Evolutionary conservation across 2,797 vertebrate species (phyloP).

Genomic region (Myotis vivesi): DNA sequence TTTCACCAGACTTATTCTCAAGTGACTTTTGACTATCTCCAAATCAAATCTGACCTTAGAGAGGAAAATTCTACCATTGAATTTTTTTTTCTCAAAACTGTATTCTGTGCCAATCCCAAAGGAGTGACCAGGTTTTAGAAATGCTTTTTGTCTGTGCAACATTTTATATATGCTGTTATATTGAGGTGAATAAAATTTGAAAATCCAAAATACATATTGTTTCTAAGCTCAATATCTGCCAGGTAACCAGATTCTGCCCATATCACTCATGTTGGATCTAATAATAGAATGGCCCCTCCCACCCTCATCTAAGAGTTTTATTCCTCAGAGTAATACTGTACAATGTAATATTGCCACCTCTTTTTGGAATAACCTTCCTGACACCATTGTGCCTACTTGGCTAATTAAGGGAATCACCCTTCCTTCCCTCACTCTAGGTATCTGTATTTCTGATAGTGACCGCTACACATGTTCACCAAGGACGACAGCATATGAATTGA

Average conservation of each 20-base stretch:
- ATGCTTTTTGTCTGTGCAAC: constrained; percentile 61
- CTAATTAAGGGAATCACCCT: neutral
- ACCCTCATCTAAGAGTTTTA: neutral
- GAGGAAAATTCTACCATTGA: neutral
- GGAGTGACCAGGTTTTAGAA: constrained; percentile 52
- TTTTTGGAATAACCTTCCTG: constrained; percentile 31
- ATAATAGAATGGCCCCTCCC: neutral
- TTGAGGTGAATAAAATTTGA: constrained; percentile 60
- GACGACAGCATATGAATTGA: neutral
- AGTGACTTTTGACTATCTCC: constrained; percentile 38
- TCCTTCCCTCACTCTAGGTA: neutral
- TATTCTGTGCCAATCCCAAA: constrained; percentile 51
- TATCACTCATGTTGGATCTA: constrained; percentile 33
- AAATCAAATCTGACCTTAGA: constrained; percentile 29
- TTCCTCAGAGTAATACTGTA: neutral
- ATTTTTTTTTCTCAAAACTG: neutral
- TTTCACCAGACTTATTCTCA: constrained; percentile 16
- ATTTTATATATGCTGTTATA: constrained; percentile 58
- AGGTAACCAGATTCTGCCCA: constrained; percentile 31
- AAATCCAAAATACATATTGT: constrained; percentile 54
- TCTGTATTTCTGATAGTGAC: neutral
- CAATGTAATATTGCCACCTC: neutral
- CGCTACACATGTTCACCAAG: neutral
- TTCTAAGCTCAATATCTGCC: constrained; percentile 58
- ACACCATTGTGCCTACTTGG: neutral